Percentiles rank a stretch among this genome's conserved stretches.
These are phyloP conservation scores for Cantharis nigra DNA, from an alignment of 2,888 invertebrate species.

Conservation along the genomic window DNA sequence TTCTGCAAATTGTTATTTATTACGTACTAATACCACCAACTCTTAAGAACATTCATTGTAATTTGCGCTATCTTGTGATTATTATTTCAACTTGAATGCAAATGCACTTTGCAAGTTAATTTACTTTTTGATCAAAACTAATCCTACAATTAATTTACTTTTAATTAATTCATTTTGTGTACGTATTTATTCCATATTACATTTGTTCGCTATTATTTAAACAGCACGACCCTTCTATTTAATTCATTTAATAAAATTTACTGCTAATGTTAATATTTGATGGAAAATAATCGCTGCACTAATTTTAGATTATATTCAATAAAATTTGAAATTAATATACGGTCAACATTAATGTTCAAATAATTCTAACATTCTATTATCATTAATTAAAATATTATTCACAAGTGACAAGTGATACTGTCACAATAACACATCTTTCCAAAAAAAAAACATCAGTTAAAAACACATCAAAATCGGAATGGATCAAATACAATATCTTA, in stretches of 20 bases:
- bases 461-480: no score
- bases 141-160: not conserved
- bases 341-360: not conserved
- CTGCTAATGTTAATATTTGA: not conserved
- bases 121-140: conserved; percentile 5
- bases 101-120: conserved; percentile 11
- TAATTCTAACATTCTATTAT: no score
- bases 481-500: no score
- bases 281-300: not conserved
- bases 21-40: conserved; percentile 19
- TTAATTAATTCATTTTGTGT: not conserved
- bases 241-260: not conserved
- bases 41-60: conserved; percentile 17
- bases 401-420: no score
- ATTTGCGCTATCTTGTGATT: conserved; percentile 9
- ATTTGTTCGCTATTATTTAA: not conserved
- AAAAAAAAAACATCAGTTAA: no score
- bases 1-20: conserved; percentile 26
- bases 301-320: not conserved
- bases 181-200: not conserved
- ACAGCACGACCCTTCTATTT: not conserved
- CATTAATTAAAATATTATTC: no score
- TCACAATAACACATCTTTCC: no score
- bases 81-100: conserved; percentile 20
- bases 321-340: not conserved